These are phyloP conservation scores for Nemurella pictetii DNA, from an alignment of 2,888 invertebrate genomes.

Conservation along the genomic window DNA sequence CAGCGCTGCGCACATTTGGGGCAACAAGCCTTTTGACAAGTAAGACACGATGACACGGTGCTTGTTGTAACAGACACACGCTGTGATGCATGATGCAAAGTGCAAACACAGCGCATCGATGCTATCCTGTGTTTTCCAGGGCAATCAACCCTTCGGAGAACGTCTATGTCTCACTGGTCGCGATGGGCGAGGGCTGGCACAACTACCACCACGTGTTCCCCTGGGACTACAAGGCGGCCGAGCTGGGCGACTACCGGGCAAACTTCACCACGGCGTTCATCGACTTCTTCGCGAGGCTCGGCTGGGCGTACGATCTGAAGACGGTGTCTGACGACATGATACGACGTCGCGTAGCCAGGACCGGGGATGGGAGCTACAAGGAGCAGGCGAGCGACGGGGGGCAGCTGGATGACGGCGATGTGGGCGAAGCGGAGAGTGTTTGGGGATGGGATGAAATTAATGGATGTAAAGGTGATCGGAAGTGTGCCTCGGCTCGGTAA, in stretches of 20 bases:
- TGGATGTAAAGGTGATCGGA: too few relatives aligned
- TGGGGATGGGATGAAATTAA: background rate
- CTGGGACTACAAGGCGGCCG: conserved; percentile 70
- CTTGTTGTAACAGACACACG: too few relatives aligned
- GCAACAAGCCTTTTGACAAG: conserved; percentile 49
- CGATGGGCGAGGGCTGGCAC: conserved; percentile 57
- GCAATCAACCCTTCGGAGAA: conserved; percentile 52
- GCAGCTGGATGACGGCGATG: conserved; percentile 30
- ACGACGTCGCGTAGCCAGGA: conserved; percentile 56
- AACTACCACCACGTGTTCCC: conserved; percentile 64
- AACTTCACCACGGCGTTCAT: conserved; percentile 72
- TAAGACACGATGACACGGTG: too few relatives aligned
- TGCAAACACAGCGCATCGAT: background rate
- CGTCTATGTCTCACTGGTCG: conserved; percentile 46
- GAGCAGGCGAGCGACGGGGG: too few relatives aligned
- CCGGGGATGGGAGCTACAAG: conserved; percentile 59
- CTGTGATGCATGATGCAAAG: too few relatives aligned
- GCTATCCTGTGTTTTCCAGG: conserved; percentile 43
- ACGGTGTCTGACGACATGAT: conserved; percentile 62
- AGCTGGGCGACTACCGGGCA: conserved; percentile 62
- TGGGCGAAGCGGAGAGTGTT: conserved; percentile 51
- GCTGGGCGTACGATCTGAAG: conserved; percentile 80
- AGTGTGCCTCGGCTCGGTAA: too few relatives aligned
- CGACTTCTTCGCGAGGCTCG: conserved; percentile 70
- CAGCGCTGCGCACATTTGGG: conserved; percentile 60